phyloP scores from a whole-genome alignment of 1,140 invertebrate species.

The Ceratosolen fusciceps region DNA sequence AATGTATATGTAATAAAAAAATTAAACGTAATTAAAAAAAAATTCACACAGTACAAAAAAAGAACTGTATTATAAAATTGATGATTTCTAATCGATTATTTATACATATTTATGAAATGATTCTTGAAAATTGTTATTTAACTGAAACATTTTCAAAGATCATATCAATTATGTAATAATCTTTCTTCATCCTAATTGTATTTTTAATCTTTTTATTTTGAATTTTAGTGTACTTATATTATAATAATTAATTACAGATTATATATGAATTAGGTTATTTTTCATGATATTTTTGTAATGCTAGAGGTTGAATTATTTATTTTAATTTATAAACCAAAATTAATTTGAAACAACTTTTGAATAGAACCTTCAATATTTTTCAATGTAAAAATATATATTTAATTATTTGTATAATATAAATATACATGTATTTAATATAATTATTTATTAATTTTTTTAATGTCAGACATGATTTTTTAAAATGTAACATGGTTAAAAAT shows the following conservation, averaged over 20 bases:
- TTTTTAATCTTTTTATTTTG: constrained; percentile 28
- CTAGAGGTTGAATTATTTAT: neutral
- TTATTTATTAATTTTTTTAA: neutral
- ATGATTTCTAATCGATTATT: neutral
- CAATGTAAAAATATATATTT: too few relatives aligned
- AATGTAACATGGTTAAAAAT: neutral
- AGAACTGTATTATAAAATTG: neutral
- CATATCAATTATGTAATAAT: constrained; percentile 13
- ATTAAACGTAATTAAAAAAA: neutral
- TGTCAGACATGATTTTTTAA: neutral
- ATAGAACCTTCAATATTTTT: too few relatives aligned
- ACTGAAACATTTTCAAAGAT: constrained; percentile 32
- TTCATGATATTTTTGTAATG: neutral
- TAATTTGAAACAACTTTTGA: too few relatives aligned
- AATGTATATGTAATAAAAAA: too few relatives aligned
- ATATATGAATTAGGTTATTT: neutral
- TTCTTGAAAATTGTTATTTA: constrained; percentile 39
- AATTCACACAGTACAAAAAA: neutral
- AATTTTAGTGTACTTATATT: neutral
- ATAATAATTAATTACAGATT: neutral
- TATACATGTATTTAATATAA: neutral
- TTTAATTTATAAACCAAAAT: too few relatives aligned
- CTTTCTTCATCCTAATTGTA: neutral
- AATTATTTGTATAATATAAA: too few relatives aligned
- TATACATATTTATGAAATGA: constrained; percentile 12